Percentiles rank a stretch among this genome's conserved stretches.
Evolutionary conservation across 1,140 invertebrate species (phyloP).

Genomic region (Lamellibrachia luymesi): DNA sequence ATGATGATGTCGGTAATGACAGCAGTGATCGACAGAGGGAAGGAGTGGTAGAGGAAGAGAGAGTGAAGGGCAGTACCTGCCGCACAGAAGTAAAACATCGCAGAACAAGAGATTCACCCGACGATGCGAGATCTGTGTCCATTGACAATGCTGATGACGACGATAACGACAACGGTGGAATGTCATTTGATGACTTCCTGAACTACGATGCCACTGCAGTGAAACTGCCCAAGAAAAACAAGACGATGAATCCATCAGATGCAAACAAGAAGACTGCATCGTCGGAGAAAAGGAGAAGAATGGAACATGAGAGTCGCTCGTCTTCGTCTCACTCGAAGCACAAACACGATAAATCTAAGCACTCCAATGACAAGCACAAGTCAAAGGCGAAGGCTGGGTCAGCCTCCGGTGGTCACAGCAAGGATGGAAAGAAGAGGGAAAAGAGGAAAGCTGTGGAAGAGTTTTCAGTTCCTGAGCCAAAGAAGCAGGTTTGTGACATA

Average conservation of each 20-base stretch:
- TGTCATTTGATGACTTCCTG: conserved; percentile 43
- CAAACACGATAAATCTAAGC: conserved; percentile 29
- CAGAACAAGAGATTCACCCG: background rate
- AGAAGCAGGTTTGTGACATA: background rate
- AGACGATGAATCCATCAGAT: conserved; percentile 16
- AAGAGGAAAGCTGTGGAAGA: background rate
- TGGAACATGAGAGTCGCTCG: conserved; percentile 23
- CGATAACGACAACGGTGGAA: conserved; percentile 21
- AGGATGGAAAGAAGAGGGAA: background rate
- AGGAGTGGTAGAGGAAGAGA: conserved; percentile 11
- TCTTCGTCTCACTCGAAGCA: conserved; percentile 7
- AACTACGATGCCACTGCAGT: conserved; percentile 29
- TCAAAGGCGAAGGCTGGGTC: background rate
- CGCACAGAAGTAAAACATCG: background rate
- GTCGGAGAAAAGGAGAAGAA: conserved; percentile 24
- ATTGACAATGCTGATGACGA: background rate
- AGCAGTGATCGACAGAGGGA: conserved; percentile 6
- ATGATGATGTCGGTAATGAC: background rate
- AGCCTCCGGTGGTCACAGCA: background rate
- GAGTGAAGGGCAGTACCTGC: background rate
- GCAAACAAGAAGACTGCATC: conserved; percentile 22
- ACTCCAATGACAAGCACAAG: background rate
- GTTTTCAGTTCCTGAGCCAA: background rate
- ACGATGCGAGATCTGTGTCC: background rate
- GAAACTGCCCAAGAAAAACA: conserved; percentile 33